phyloP scores from a whole-genome alignment of 2,113 vertebrate species.

The Tursiops truncatus region DNA sequence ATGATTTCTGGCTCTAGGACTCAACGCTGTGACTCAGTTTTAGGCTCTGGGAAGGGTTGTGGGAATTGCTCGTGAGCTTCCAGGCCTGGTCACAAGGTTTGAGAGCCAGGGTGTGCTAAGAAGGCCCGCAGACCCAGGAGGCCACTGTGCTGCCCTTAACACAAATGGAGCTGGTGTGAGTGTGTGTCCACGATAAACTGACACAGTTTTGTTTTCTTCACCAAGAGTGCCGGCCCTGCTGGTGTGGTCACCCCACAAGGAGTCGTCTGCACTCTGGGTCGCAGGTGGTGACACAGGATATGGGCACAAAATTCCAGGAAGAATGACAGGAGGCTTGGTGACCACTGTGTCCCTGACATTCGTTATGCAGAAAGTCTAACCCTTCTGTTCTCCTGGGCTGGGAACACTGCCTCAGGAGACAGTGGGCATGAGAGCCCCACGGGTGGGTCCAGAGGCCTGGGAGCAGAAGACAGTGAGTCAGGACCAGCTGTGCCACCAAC shows the following conservation, averaged over 20 bases:
- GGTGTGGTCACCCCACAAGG: background rate
- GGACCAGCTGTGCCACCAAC: background rate
- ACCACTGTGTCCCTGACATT: background rate
- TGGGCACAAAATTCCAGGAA: background rate
- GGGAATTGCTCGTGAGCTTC: background rate
- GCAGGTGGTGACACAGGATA: background rate
- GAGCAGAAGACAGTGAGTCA: background rate
- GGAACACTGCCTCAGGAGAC: background rate
- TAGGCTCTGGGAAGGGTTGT: background rate
- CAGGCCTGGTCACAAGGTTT: background rate
- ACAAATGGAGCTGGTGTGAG: rapidly evolving
- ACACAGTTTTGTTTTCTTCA: background rate
- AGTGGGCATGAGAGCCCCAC: background rate
- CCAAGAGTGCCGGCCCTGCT: background rate
- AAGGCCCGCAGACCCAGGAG: background rate
- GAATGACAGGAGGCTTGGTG: background rate
- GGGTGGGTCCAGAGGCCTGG: background rate
- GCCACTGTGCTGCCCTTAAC: background rate
- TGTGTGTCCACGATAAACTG: rapidly evolving
- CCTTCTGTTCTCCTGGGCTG: background rate
- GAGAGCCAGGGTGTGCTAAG: background rate
- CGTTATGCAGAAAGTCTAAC: background rate
- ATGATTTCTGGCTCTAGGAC: background rate
- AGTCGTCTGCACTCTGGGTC: background rate
- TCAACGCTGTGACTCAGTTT: background rate